Percentiles rank a stretch among this genome's conserved stretches.
phyloP scores from a whole-genome alignment of 2,888 invertebrate genomes.

The Lampropteryx suffumata region DNA sequence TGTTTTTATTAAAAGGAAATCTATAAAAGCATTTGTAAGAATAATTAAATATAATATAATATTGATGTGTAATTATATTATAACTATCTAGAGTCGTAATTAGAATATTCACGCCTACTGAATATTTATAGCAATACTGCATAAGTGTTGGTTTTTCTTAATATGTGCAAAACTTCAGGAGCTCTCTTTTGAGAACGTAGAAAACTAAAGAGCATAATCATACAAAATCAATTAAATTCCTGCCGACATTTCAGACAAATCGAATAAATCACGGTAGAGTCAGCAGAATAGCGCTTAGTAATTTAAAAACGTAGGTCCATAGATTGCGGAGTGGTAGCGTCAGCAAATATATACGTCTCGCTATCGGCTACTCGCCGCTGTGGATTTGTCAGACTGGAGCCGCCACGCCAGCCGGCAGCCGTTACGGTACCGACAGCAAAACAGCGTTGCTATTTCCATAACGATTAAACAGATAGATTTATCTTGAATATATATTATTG shows the following conservation, averaged over 20 bases:
- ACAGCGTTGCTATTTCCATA: conserved; percentile 18
- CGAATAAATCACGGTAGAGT: conserved; percentile 41
- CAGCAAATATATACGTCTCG: conserved; percentile 77
- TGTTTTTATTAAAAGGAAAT: too few species aligned
- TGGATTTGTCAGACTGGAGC: conserved; percentile 74
- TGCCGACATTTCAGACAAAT: conserved; percentile 32
- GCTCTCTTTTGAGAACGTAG: background rate
- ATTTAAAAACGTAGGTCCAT: conserved; percentile 62
- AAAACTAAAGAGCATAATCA: conserved; percentile 9
- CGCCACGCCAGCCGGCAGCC: conserved; percentile 50
- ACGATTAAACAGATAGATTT: too few species aligned
- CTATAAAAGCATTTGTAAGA: too few species aligned
- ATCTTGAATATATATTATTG: too few species aligned
- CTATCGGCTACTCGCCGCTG: conserved; percentile 66
- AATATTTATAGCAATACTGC: conserved; percentile 9
- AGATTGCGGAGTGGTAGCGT: conserved; percentile 62
- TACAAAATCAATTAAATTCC: conserved; percentile 33
- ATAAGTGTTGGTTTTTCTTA: background rate
- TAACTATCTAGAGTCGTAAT: too few species aligned
- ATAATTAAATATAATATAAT: too few species aligned
- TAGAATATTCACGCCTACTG: background rate
- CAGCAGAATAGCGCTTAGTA: conserved; percentile 47
- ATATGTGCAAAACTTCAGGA: conserved; percentile 16
- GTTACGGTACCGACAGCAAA: conserved; percentile 47
- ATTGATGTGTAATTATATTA: too few species aligned